Evolutionary conservation across 2,113 vertebrate genomes (phyloP), one percentile per base, ranked within the genome.

Genomic region (Dicerorhinus sumatrensis): DNA sequence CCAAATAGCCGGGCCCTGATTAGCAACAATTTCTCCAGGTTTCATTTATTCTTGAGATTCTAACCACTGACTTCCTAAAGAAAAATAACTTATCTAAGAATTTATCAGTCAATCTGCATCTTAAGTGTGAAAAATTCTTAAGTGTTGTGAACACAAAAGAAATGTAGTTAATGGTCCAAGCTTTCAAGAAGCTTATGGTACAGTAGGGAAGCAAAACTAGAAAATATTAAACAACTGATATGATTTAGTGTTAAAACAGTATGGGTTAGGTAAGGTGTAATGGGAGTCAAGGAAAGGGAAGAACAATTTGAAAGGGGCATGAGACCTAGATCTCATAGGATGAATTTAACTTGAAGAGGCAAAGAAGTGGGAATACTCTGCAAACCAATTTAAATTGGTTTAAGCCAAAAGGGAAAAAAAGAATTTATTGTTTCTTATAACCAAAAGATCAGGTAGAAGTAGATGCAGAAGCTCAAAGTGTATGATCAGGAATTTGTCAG

Each of bases 221-320:
- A 79, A 93, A 58, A 84, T 63, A 33, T 70, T 89, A 77, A 48
- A 84, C 6, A 80, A 39, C 31, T 51, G 36, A 73, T 39, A 80
- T 51, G 4, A 42, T 82, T 33, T 76, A 69, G 23, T 60, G 8
- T 88, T 92, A 97, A 88, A 84, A 31, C 18, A 36, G 13, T 51
- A 33, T 58, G 29, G 25, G 36, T 79, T 92, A 79, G 51, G 56
- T 29, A 79, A 65, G 4, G 20, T 86, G 18, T 42, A 70, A 8
- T 70, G 54, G 29, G n/a, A 92, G 39, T 89, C 92, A 46, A 92
- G 62, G 31, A 92, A 95, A 92, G 39, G 65, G 39, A 93, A 67
- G 73, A 62, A 93, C 25, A 67, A 23, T 67, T 51, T 89, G 36
- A 73, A 77, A 73, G 58, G 48, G 39, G 10, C 12, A 27, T 60